phyloP scores from a whole-genome alignment of 2,797 vertebrate species.

The Rallus crepitans region DNA sequence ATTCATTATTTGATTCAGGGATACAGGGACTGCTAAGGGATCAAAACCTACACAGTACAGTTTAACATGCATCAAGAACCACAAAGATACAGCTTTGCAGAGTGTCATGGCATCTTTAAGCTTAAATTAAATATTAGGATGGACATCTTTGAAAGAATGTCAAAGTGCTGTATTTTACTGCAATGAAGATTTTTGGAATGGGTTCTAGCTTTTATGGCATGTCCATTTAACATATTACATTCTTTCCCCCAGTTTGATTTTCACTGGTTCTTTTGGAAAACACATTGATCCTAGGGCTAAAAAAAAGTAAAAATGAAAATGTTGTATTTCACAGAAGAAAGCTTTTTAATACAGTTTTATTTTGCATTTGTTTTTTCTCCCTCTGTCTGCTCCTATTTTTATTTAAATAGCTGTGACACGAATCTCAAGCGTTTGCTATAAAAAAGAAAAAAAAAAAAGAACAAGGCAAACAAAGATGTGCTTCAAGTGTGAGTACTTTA shows the following conservation, averaged over 20 bases:
- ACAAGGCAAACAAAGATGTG: conserved; percentile 41
- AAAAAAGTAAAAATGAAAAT: background rate
- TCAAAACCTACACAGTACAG: background rate
- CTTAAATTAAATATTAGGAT: background rate
- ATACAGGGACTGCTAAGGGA: background rate
- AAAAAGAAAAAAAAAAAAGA: conserved; percentile 34
- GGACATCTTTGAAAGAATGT: background rate
- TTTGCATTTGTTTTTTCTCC: conserved; percentile 12
- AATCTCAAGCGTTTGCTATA: conserved; percentile 17
- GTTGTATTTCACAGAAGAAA: background rate
- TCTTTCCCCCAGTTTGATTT: background rate
- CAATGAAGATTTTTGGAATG: too few species aligned
- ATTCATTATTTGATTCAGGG: background rate
- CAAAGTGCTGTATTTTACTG: background rate
- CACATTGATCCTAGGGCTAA: background rate
- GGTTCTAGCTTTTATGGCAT: background rate
- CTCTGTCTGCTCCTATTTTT: conserved; percentile 52
- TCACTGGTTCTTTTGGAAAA: background rate
- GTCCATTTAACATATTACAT: background rate
- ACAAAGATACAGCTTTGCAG: background rate
- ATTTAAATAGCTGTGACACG: conserved; percentile 26
- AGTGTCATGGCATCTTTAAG: background rate
- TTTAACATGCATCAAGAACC: background rate
- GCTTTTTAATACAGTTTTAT: background rate
- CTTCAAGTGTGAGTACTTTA: conserved; percentile 48